A percentile compares a stretch with the other conserved stretches of the same genome.
phyloP scores from a whole-genome alignment of 2,888 invertebrate species.

The Lasioglossum lativentre region DNA sequence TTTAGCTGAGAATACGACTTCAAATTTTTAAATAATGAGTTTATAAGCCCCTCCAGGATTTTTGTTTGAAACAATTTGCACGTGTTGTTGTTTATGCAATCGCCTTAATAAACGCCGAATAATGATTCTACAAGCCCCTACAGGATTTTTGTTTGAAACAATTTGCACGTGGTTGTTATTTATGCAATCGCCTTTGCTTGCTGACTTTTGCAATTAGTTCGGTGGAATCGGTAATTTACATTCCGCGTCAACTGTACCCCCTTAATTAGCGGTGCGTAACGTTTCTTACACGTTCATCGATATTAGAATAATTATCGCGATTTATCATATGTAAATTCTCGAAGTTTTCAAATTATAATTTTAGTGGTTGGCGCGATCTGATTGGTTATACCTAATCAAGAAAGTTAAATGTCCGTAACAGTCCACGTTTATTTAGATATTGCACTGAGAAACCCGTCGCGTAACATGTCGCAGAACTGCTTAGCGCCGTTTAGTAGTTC shows the following conservation, averaged over 20 bases:
- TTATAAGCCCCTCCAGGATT: too few relatives aligned
- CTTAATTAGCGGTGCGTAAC: neutral
- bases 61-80: too few relatives aligned
- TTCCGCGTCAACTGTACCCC: neutral
- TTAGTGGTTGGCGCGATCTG: neutral
- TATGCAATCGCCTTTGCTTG: neutral
- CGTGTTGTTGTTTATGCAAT: too few relatives aligned
- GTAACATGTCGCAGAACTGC: conserved; percentile 22
- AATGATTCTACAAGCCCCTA: too few relatives aligned
- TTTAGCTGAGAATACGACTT: too few relatives aligned
- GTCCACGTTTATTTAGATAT: conserved; percentile 35
- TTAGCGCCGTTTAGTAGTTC: conserved; percentile 26
- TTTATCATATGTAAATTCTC: neutral
- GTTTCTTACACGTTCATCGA: neutral
- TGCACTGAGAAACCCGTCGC: conserved; percentile 31
- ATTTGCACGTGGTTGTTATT: neutral
- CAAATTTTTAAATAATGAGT: too few relatives aligned
- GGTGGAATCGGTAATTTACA: neutral
- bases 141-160: neutral
- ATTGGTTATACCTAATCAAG: conserved; percentile 2
- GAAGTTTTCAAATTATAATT: neutral
- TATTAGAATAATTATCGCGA: neutral
- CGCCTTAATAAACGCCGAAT: too few relatives aligned
- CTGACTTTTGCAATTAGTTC: conserved; percentile 2
- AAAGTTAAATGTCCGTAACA: conserved; percentile 38